Percentiles rank a stretch among this genome's conserved stretches.
Conservation (phyloP, 2,113 vertebrate genomes). For the Crotalus tigris region DNA sequence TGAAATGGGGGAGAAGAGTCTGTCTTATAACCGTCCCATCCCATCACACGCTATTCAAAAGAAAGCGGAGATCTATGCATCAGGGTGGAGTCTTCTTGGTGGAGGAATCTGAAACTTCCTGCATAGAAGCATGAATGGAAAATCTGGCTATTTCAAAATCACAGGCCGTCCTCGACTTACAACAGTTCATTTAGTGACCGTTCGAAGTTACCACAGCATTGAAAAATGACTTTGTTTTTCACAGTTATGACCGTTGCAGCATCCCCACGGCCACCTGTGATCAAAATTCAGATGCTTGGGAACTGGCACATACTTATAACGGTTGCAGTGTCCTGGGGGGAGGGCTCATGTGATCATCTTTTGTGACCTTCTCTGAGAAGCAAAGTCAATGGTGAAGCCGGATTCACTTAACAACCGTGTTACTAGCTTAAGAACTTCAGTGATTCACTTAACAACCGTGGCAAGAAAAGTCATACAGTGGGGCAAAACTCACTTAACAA, state of each 20-base stretch:
- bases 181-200: neutral
- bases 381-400: neutral
- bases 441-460: too few relatives aligned
- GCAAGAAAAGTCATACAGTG: neutral
- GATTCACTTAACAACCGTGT: too few relatives aligned
- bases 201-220: neutral
- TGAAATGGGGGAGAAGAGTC: neutral
- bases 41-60: neutral
- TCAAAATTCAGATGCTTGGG: neutral
- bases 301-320: neutral
- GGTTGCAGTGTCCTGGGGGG: neutral
- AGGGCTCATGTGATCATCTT: neutral
- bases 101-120: neutral
- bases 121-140: neutral
- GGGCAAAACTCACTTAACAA: too few relatives aligned
- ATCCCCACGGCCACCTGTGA: neutral
- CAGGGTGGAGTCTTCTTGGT: neutral
- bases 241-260: neutral
- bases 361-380: neutral
- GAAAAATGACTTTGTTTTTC: neutral
- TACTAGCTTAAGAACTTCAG: too few relatives aligned
- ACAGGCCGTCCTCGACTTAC: neutral
- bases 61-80: neutral
- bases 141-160: neutral
- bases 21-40: neutral